phyloP scores from a whole-genome alignment of 2,113 vertebrate genomes.

The Ginglymostoma cirratum region DNA sequence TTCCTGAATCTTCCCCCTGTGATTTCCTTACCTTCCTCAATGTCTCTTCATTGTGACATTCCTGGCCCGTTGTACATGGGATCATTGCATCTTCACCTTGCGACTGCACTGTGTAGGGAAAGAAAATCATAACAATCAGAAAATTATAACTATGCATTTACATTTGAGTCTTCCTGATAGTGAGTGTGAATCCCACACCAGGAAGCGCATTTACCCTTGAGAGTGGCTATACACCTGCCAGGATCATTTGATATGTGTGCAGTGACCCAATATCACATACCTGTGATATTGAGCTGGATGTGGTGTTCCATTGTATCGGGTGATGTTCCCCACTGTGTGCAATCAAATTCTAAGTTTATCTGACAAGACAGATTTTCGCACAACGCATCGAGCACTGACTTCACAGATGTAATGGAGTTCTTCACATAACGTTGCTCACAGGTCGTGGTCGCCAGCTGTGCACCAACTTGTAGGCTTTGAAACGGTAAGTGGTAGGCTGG shows the following conservation, averaged over 20 bases:
- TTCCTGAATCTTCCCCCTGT: neutral
- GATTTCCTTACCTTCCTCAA: constrained; percentile 10
- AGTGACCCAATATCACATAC: neutral
- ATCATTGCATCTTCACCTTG: neutral
- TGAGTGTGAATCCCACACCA: neutral
- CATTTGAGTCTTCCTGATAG: neutral
- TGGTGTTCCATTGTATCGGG: neutral
- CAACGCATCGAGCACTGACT: neutral
- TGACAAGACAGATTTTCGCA: neutral
- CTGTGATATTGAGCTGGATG: constrained; percentile 21
- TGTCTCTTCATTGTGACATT: constrained; percentile 1
- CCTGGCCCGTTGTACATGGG: neutral
- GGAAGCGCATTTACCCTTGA: neutral
- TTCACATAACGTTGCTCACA: neutral
- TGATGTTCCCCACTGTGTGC: neutral
- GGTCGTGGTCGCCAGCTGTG: neutral
- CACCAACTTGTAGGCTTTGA: constrained; percentile 16
- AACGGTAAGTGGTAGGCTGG: constrained; percentile 18
- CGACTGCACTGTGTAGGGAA: neutral
- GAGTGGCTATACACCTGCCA: no score
- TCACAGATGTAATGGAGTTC: neutral
- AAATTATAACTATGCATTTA: neutral
- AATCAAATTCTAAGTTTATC: neutral
- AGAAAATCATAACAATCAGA: neutral
- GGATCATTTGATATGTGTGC: neutral